A percentile compares a stretch with the other conserved stretches of the same genome.
These are phyloP conservation scores for Nasonia giraulti DNA, from an alignment of 1,140 invertebrate genomes.

Conservation along the genomic window DNA sequence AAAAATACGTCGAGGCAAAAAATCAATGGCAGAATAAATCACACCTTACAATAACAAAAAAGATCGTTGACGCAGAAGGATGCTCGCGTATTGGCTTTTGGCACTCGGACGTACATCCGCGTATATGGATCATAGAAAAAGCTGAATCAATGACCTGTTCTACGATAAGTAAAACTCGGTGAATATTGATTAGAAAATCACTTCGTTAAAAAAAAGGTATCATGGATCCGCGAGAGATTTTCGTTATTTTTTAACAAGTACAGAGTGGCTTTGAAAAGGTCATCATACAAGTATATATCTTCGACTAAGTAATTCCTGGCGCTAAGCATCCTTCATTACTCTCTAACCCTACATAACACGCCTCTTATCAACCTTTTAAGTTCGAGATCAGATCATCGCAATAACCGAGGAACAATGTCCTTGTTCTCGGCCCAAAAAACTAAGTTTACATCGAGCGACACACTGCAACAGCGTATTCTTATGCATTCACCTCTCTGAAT, in stretches of 20 bases:
- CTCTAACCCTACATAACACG: background rate
- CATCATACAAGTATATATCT: background rate
- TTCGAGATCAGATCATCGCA: conserved; percentile 26
- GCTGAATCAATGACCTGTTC: conserved; percentile 1
- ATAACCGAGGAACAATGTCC: background rate
- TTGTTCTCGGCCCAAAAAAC: background rate
- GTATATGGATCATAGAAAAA: conserved; percentile 26
- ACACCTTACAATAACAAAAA: background rate
- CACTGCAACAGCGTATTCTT: background rate
- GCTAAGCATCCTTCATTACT: conserved; percentile 7
- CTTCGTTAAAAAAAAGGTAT: background rate
- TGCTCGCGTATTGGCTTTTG: conserved; percentile 27
- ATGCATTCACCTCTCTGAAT: background rate
- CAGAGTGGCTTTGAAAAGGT: background rate
- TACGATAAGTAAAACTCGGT: background rate
- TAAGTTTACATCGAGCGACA: background rate
- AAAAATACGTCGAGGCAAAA: no score
- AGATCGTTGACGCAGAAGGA: background rate
- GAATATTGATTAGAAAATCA: background rate
- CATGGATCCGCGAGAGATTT: background rate
- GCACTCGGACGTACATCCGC: conserved; percentile 27
- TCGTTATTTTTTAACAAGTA: background rate
- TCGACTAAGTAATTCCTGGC: background rate
- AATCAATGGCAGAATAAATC: conserved; percentile 21
- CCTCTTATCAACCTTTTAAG: background rate